Base-by-base conservation (phyloP, 2,797 vertebrate genomes). In the Crypturellus tataupa region DNA sequence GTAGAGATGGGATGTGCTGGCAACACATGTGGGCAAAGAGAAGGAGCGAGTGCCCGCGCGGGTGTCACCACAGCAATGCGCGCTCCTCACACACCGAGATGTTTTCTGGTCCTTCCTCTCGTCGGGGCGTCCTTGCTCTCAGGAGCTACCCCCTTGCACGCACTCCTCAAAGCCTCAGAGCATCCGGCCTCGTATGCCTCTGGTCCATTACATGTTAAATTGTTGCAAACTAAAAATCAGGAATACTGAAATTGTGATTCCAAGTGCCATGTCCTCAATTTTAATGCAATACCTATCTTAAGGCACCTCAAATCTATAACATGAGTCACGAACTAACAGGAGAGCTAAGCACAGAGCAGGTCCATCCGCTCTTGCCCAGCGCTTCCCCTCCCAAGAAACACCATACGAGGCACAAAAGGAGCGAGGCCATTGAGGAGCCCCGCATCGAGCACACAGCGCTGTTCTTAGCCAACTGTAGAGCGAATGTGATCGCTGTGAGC, bases 391-490 rank as follows among this genome's bases (percentile, higher is more conserved):
- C 37, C 15, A 17, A 51, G 27, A 42, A n/a, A n/a, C 10, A 17
- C 6, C 20, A 21, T n/a, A 24, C 6, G 10, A 55, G 51, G 56
- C 60, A 62, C 14, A 35, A 82, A 29, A 55, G 40, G 21, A 2
- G 5, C 21, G 72, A 64, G 35, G 10, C 15, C 20, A 10, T 60
- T 42, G 72, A 69, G 60, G 55, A 53, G 14, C 12, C 56, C 31
- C 33, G 2, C 1, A 1, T 4, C 2, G 1, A 76, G 80, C 4
- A 44, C 33, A 33, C 6, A 0, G 40, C 17, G 29, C 44, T 29
- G 16, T 18, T 49, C 27, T 31, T 71, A 76, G 46, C 18, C 69
- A 68, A 42, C 3, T n/a, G 10, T 31, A 89, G 19, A 42, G 9
- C 1, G 12, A 86, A 24, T 10, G 15, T 15, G 16, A 40, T 6